A percentile compares a stretch with the other conserved stretches of the same genome.
Evolutionary conservation across 2,888 invertebrate genomes (phyloP).

Genomic region (Mythimna loreyi): DNA sequence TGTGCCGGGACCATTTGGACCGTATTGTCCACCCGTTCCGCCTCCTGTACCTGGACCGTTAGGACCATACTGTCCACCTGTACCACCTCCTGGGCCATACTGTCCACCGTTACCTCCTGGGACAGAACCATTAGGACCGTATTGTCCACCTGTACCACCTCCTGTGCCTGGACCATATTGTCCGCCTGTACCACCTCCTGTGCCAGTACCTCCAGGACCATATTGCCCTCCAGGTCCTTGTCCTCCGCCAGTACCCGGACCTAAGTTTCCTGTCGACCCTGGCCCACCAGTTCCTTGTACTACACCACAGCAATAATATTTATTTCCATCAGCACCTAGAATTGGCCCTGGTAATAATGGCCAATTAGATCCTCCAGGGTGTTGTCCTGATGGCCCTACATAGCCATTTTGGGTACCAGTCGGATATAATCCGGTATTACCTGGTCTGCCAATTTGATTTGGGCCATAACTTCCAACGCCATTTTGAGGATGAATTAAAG

Average conservation of each 20-base stretch:
- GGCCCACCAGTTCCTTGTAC: slow-evolving; percentile 46
- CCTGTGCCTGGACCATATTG: slow-evolving; percentile 36
- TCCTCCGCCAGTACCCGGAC: slow-evolving; percentile 25
- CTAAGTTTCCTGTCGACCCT: slow-evolving; percentile 11
- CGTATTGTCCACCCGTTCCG: slow-evolving; percentile 44
- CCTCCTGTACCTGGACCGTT: slow-evolving; percentile 13
- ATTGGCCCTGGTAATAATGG: slow-evolving; percentile 63
- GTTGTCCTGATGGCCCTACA: slow-evolving; percentile 29
- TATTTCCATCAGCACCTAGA: slow-evolving; percentile 68
- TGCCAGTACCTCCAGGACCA: neutral
- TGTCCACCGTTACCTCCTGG: slow-evolving; percentile 11
- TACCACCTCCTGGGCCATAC: slow-evolving; percentile 15
- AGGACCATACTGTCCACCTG: slow-evolving; percentile 24
- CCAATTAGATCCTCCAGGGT: slow-evolving; percentile 61
- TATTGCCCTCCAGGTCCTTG: slow-evolving; percentile 43
- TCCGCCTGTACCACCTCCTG: slow-evolving; percentile 39
- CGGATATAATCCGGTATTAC: slow-evolving; percentile 34
- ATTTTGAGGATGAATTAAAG: slow-evolving; percentile 39
- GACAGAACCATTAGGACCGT: slow-evolving; percentile 34
- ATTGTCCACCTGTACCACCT: slow-evolving; percentile 43
- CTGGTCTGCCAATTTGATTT: slow-evolving; percentile 43
- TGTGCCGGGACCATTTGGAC: slow-evolving; percentile 24
- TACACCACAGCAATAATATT: slow-evolving; percentile 74
- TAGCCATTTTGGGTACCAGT: slow-evolving; percentile 24
- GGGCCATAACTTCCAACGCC: slow-evolving; percentile 51